Conservation (phyloP, 2,797 vertebrate genomes). For the Hipposideros larvatus region DNA sequence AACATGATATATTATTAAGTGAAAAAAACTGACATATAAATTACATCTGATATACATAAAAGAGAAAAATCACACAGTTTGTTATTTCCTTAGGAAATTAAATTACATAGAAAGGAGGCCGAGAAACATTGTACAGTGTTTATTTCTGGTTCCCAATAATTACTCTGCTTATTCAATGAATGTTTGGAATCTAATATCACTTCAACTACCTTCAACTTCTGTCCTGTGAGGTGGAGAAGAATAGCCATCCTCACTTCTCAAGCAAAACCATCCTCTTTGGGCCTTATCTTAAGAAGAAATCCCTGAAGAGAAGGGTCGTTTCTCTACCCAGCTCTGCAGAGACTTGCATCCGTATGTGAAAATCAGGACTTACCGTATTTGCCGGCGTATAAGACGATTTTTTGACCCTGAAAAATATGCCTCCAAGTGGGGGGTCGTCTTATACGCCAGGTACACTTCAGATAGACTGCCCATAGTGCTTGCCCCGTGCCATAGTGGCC, state of each 20-base stretch:
- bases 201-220: background rate
- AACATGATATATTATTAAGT: background rate
- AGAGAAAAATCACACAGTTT: background rate
- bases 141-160: background rate
- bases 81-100: conserved; percentile 1
- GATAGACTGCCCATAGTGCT: too few species aligned
- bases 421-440: too few species aligned
- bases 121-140: background rate
- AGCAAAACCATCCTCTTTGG: background rate
- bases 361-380: too few species aligned
- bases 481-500: too few species aligned
- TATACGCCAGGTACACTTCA: too few species aligned
- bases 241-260: background rate
- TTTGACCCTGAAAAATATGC: too few species aligned
- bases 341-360: background rate
- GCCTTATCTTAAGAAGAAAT: background rate
- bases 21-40: background rate
- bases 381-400: too few species aligned
- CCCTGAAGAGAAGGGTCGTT: background rate
- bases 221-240: background rate
- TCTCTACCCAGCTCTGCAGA: background rate
- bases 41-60: background rate
- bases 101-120: background rate
- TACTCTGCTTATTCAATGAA: background rate
- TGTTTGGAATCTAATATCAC: background rate